Percentiles rank a stretch among this genome's conserved stretches.
Evolutionary conservation across 2,888 invertebrate species (phyloP).

Genomic region (Drosophila monieri): DNA sequence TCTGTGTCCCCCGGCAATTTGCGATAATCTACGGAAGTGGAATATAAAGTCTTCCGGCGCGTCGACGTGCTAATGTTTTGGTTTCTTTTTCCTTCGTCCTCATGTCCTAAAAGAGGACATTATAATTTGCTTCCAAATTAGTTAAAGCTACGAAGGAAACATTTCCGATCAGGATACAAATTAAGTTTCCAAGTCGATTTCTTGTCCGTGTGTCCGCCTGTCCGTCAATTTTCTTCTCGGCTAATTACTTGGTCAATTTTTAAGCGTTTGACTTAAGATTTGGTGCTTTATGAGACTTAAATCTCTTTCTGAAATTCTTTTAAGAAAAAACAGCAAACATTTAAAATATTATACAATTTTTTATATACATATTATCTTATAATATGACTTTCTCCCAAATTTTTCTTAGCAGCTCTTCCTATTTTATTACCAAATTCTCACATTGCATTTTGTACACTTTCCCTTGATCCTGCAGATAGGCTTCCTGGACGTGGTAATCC

Average conservation of each 20-base stretch:
- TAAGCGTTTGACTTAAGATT: too few species aligned
- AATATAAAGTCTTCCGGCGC: slow-evolving; percentile 17
- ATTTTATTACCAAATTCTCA: neutral
- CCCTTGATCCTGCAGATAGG: slow-evolving; percentile 87
- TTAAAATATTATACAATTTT: too few species aligned
- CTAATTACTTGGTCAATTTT: neutral
- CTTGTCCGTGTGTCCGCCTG: too few species aligned
- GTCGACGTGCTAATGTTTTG: slow-evolving; percentile 15
- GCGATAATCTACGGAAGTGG: slow-evolving; percentile 37
- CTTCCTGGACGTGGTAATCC: slow-evolving; percentile 92
- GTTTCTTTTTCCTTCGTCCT: neutral
- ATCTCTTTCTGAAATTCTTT: too few species aligned
- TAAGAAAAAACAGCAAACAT: too few species aligned
- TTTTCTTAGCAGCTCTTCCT: neutral
- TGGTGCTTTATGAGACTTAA: too few species aligned
- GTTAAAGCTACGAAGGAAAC: neutral
- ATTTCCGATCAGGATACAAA: neutral
- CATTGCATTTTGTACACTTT: slow-evolving; percentile 4
- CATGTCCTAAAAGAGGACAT: neutral
- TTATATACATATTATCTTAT: too few species aligned
- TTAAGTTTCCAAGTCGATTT: neutral
- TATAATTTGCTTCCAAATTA: neutral
- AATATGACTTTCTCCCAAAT: too few species aligned
- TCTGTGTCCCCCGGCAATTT: slow-evolving; percentile 19
- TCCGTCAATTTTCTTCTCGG: neutral